These are phyloP conservation scores for Pedetes capensis DNA, from an alignment of 2,113 vertebrate species.

Conservation along the genomic window DNA sequence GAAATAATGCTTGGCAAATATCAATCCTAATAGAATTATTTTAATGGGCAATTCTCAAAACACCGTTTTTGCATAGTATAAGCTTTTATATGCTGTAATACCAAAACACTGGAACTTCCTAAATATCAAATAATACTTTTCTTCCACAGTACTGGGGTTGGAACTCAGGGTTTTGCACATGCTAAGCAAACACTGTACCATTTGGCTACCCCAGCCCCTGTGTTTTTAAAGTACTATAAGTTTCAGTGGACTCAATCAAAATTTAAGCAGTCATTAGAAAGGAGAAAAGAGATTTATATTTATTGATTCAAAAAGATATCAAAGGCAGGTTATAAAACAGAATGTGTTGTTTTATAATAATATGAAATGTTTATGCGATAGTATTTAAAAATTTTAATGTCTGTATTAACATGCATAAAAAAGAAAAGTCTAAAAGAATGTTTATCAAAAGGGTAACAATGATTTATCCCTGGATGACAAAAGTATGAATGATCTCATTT, in stretches of 20 bases:
- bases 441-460: conserved; percentile 13
- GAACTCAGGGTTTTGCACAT: background rate
- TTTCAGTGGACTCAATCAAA: conserved; percentile 34
- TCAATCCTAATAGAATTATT: background rate
- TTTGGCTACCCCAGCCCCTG: background rate
- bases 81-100: background rate
- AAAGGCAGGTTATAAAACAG: background rate
- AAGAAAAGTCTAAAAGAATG: background rate
- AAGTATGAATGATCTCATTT: background rate
- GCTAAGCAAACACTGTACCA: background rate
- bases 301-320: background rate
- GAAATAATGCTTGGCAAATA: no score
- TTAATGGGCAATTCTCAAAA: background rate
- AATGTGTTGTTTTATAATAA: background rate
- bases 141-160: no score
- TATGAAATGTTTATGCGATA: background rate
- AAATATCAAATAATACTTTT: background rate
- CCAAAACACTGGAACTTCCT: background rate
- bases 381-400: background rate
- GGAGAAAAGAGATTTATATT: background rate
- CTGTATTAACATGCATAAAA: background rate
- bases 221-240: background rate
- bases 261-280: background rate
- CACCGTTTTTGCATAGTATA: background rate
- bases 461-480: background rate